Base-by-base conservation (phyloP, 2,888 invertebrate species). In the Augiades crinisus region DNA sequence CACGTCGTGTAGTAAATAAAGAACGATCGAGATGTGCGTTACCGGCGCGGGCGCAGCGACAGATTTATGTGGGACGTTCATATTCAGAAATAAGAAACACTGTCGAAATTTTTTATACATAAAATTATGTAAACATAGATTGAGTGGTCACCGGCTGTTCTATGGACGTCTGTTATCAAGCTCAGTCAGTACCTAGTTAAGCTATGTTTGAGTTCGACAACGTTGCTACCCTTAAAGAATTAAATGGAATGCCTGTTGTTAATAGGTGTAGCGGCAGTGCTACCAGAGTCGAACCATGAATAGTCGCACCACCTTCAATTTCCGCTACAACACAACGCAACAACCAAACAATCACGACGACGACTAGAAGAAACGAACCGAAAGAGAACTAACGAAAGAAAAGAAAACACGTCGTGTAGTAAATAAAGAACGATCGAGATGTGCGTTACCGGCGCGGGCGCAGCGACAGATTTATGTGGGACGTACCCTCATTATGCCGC, bases 11-110 rank as follows among this genome's bases (percentile, higher is more conserved):
- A 7, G 34, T 38, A 38, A 38, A 38, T 38, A 38, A 38, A 21
- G 21, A 17, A 43, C 30, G 52, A 49, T 85, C 83, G 79, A 83
- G 84, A 86, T 81, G 85, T 82, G 85, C 59, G 55, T 59, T 65
- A 64, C 63, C 61, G 63, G 75, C 79, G 78, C 76, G 64, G 59
- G 60, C 61, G 59, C 64, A 70, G 34, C 53, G 84, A 85, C 86
- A 86, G 86, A 87, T 87, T 87, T 87, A 87, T 84, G 87, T 82
- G 85, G 74, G 82, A 81, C 81, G 73, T 64, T 60, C n/a, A n/a
- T 45, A 46, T 55, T 63, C 60, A 60, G 60, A 79, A 76, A 81
- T 80, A 81, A 84, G 82, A 83, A 83, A 82, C 74, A 30, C 5
- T 30, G 12, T 10, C 12, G 10, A 30, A 10, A 12, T 3, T 12